A percentile compares a stretch with the other conserved stretches of the same genome.
phyloP scores from a whole-genome alignment of 2,888 invertebrate genomes.

The Gari tellinella region DNA sequence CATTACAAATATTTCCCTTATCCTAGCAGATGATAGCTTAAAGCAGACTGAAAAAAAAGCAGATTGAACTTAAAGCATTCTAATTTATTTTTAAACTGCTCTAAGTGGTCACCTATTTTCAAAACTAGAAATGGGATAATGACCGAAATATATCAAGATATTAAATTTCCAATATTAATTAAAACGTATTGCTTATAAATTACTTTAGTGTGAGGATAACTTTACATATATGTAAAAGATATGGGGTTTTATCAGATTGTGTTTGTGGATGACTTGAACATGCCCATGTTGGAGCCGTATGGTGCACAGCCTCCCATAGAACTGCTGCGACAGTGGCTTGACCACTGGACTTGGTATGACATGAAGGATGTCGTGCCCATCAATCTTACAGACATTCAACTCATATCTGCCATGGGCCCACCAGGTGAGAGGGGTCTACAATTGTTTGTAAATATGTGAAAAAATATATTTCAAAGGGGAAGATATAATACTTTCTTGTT shows the following conservation, averaged over 20 bases:
- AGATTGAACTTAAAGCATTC: too few relatives aligned
- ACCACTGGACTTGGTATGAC: constrained; percentile 85
- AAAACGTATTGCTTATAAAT: neutral
- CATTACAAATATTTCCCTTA: too few relatives aligned
- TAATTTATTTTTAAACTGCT: too few relatives aligned
- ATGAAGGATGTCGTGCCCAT: constrained; percentile 83
- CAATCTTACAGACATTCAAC: constrained; percentile 83
- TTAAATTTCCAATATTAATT: neutral
- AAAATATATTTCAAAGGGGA: too few relatives aligned
- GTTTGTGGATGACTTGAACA: constrained; percentile 98
- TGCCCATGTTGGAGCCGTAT: constrained; percentile 95
- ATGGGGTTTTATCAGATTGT: constrained; percentile 87
- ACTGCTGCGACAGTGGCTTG: constrained; percentile 87
- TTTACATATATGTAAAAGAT: neutral
- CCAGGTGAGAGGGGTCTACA: constrained; percentile 74
- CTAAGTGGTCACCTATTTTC: too few relatives aligned
- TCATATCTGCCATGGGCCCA: constrained; percentile 84
- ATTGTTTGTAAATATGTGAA: too few relatives aligned
- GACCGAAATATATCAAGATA: neutral
- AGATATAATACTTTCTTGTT: too few relatives aligned
- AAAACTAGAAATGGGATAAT: too few relatives aligned
- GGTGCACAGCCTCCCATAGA: constrained; percentile 98
- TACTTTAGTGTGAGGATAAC: neutral
- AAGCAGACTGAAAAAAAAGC: too few relatives aligned
- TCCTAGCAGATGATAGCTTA: too few relatives aligned